Conservation (phyloP, 2,888 invertebrate species). For the Linnaemya tessellans region DNA sequence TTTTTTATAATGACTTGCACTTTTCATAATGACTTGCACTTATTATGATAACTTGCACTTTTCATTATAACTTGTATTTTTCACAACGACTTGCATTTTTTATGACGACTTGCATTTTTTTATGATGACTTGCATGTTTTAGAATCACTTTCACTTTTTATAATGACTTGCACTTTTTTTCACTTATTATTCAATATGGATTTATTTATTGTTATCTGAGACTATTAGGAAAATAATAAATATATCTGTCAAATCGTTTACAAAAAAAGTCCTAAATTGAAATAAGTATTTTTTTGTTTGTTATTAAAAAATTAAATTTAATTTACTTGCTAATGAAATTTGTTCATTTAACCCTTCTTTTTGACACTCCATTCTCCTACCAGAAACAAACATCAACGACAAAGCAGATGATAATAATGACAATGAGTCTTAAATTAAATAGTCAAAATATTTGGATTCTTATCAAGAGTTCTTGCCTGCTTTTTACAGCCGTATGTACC, state of each 20-base stretch:
- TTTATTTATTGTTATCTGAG: neutral
- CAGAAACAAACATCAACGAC: conserved; percentile 18
- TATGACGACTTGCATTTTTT: too few species aligned
- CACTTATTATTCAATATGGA: too few species aligned
- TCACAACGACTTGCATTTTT: too few species aligned
- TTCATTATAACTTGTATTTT: too few species aligned
- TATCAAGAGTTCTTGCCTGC: conserved; percentile 36
- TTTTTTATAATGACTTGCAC: too few species aligned
- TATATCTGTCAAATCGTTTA: conserved; percentile 38
- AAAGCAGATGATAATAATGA: conserved; percentile 1
- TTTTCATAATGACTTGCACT: too few species aligned
- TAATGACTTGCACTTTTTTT: too few species aligned
- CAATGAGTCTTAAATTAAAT: conserved; percentile 49
- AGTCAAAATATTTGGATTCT: conserved; percentile 58
- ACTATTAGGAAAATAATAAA: conserved; percentile 1
- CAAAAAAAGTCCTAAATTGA: conserved; percentile 25
- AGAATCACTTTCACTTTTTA: too few species aligned
- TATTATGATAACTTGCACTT: too few species aligned
- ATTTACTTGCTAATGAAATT: conserved; percentile 31
- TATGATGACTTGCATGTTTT: too few species aligned
- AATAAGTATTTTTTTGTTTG: conserved; percentile 9
- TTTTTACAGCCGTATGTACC: conserved; percentile 13
- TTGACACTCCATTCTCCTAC: conserved; percentile 1
- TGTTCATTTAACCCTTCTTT: conserved; percentile 42
- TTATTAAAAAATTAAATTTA: neutral